Conservation (phyloP, 2,797 vertebrate species). For the Choloepus didactylus region DNA sequence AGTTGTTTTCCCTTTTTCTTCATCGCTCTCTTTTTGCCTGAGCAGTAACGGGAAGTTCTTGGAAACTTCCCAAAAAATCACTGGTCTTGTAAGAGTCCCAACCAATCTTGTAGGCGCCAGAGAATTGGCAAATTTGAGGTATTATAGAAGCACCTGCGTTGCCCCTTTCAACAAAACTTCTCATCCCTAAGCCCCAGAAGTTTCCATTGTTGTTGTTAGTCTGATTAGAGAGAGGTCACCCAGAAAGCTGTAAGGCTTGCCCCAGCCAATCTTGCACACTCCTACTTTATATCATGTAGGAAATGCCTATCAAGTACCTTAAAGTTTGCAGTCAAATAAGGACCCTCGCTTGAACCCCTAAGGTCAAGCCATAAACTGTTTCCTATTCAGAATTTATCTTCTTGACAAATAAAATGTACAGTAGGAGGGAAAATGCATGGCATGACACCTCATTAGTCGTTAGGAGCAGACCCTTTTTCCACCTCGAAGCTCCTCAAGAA, state of each 20-base stretch:
- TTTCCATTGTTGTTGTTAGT: not conserved
- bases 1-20: slow-evolving; percentile 71
- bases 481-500: slow-evolving; percentile 77
- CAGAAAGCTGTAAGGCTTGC: not conserved
- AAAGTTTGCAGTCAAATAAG: not conserved
- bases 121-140: slow-evolving; percentile 57
- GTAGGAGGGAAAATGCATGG: slow-evolving; percentile 85
- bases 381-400: slow-evolving; percentile 88
- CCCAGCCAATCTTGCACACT: not conserved
- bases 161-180: slow-evolving; percentile 53
- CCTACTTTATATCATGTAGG: not conserved
- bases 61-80: slow-evolving; percentile 76
- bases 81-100: slow-evolving; percentile 66
- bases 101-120: slow-evolving; percentile 66
- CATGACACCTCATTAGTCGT: slow-evolving; percentile 86
- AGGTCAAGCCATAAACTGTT: slow-evolving; percentile 87
- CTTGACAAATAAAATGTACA: slow-evolving; percentile 86
- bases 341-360: slow-evolving; percentile 65
- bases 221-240: not conserved
- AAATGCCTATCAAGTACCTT: not conserved
- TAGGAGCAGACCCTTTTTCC: slow-evolving; percentile 77
- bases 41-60: slow-evolving; percentile 81
- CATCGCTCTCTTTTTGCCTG: slow-evolving; percentile 56
- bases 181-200: slow-evolving; percentile 18
- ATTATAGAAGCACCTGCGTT: slow-evolving; percentile 77